These are phyloP conservation scores for Branchinecta sandiegonensis DNA, from an alignment of 2,888 invertebrate species.

Conservation along the genomic window DNA sequence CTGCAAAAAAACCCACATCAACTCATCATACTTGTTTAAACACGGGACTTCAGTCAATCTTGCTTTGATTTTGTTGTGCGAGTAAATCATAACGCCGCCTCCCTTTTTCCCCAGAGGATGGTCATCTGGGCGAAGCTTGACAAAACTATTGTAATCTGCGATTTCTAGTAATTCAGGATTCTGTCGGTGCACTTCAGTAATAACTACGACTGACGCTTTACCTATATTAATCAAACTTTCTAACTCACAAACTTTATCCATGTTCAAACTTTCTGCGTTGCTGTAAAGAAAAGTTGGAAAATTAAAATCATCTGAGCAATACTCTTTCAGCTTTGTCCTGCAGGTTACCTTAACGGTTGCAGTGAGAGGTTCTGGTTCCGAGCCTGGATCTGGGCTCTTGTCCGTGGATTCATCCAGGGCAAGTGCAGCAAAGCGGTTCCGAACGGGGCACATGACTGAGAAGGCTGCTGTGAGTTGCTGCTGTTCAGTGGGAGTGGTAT, in stretches of 20 bases:
- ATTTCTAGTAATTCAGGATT: not conserved
- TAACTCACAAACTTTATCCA: not conserved
- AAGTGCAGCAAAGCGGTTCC: not conserved
- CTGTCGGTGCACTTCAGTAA: not conserved
- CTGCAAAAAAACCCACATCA: constrained; percentile 6
- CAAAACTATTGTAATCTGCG: not conserved
- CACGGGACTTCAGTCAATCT: constrained; percentile 1
- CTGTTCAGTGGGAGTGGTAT: not conserved
- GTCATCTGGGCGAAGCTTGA: constrained; percentile 9
- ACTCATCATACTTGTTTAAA: constrained; percentile 7
- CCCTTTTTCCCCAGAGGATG: constrained; percentile 1
- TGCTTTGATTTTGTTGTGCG: not conserved
- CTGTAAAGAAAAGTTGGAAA: not conserved
- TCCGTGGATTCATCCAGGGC: not conserved
- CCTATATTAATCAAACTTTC: not conserved
- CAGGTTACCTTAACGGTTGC: too few species aligned
- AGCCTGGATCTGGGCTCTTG: not conserved
- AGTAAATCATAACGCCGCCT: not conserved
- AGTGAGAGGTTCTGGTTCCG: too few species aligned
- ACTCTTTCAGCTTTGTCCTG: too few species aligned
- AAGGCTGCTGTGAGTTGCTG: constrained; percentile 14
- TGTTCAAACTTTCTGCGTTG: constrained; percentile 12
- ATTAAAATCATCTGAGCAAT: too few species aligned
- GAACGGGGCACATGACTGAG: not conserved
- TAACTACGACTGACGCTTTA: not conserved